Conservation (phyloP, 2,888 invertebrate species). For the Lapara coniferarum region DNA sequence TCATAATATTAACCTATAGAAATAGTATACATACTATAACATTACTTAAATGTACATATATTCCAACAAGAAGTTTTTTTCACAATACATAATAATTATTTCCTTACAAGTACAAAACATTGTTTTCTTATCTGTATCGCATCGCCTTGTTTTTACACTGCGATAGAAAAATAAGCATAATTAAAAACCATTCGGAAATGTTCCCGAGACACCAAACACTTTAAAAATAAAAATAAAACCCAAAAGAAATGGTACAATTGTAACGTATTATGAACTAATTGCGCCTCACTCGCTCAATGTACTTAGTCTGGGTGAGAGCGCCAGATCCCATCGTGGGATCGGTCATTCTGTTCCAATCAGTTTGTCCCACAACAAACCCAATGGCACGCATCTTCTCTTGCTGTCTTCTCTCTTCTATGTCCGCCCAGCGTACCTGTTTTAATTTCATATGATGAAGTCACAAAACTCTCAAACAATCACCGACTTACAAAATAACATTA, state of each 20-base stretch:
- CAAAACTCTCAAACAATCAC: slow-evolving; percentile 1
- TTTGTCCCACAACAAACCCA: slow-evolving; percentile 98
- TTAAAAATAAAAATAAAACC: background rate
- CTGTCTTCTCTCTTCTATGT: slow-evolving; percentile 95
- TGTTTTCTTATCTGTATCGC: background rate
- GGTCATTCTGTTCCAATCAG: slow-evolving; percentile 97
- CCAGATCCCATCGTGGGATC: slow-evolving; percentile 94
- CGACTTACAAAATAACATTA: slow-evolving; percentile 5
- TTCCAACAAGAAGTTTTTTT: background rate
- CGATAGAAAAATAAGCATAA: slow-evolving; percentile 2
- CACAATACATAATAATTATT: background rate
- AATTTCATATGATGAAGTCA: slow-evolving; percentile 71
- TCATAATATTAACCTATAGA: background rate
- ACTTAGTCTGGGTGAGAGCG: slow-evolving; percentile 97
- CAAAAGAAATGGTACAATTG: background rate
- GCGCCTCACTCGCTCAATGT: slow-evolving; percentile 87
- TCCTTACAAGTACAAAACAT: background rate
- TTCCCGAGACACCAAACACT: background rate
- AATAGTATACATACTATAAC: background rate
- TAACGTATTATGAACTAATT: slow-evolving; percentile 32
- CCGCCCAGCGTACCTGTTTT: slow-evolving; percentile 98
- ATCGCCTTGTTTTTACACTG: background rate
- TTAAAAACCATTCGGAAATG: background rate
- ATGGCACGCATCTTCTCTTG: slow-evolving; percentile 97
- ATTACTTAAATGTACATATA: background rate